A percentile compares a stretch with the other conserved stretches of the same genome.
These are phyloP conservation scores for Gobio occitaniae DNA, from an alignment of 2,797 vertebrate genomes.

Conservation along the genomic window DNA sequence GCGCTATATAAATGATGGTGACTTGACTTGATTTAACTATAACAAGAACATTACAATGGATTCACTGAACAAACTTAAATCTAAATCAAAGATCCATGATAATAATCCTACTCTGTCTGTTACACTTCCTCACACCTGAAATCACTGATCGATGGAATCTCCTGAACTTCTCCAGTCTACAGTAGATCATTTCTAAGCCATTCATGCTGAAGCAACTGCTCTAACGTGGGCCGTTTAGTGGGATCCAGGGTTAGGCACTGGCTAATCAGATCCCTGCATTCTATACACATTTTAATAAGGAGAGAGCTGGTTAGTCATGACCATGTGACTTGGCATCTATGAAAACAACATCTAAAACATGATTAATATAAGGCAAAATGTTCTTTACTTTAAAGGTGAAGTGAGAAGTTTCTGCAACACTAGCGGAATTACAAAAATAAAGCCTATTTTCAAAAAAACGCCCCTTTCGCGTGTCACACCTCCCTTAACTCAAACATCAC, in stretches of 20 bases:
- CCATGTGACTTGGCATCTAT: too few relatives aligned
- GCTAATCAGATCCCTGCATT: too few relatives aligned
- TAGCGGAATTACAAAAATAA: too few relatives aligned
- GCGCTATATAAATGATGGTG: neutral
- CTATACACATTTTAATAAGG: too few relatives aligned
- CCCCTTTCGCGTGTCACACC: too few relatives aligned
- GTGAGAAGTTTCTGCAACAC: neutral
- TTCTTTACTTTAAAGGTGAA: neutral
- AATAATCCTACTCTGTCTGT: too few relatives aligned
- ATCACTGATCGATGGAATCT: too few relatives aligned
- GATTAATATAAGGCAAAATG: neutral
- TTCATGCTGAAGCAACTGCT: neutral
- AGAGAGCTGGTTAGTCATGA: too few relatives aligned
- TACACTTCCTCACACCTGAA: too few relatives aligned
- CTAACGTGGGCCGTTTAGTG: neutral
- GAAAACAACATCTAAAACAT: neutral
- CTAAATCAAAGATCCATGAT: neutral
- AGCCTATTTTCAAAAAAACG: too few relatives aligned
- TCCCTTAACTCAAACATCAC: too few relatives aligned
- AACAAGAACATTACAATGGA: neutral
- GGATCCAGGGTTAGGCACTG: neutral
- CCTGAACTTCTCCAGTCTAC: neutral
- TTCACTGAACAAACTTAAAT: neutral
- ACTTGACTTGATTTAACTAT: neutral
- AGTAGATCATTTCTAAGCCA: neutral